phyloP scores from a whole-genome alignment of 2,113 vertebrate species.

The Phalacrocorax carbo region DNA sequence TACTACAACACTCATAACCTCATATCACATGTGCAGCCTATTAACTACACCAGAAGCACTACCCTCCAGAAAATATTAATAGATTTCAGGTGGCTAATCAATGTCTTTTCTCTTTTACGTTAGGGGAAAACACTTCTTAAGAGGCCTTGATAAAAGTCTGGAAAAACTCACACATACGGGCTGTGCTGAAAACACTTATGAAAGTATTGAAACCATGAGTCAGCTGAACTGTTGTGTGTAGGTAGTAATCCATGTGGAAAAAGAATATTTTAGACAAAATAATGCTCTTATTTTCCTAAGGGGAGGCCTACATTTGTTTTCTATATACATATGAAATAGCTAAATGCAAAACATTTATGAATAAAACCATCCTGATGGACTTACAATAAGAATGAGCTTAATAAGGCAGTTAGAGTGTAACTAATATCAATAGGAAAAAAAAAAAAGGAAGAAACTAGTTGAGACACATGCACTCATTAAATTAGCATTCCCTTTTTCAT shows the following conservation, averaged over 20 bases:
- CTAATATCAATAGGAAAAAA: neutral
- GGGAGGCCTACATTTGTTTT: neutral
- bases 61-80: neutral
- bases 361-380: neutral
- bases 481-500: neutral
- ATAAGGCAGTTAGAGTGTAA: neutral
- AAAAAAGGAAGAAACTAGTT: neutral
- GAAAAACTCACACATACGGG: neutral
- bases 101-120: neutral
- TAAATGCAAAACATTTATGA: neutral
- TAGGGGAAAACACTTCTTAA: neutral
- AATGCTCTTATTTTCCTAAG: neutral
- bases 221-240: neutral
- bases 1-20: rapidly evolving
- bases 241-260: neutral
- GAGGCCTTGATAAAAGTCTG: neutral
- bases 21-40: rapidly evolving
- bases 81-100: neutral
- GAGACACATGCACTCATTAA: neutral
- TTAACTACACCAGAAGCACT: neutral
- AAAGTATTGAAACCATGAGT: neutral
- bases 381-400: neutral
- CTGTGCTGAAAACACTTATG: neutral
- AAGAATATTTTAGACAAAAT: neutral
- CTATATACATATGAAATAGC: neutral